Evolutionary conservation across 2,797 vertebrate genomes (phyloP).

Genomic region (Chelmon rostratus): DNA sequence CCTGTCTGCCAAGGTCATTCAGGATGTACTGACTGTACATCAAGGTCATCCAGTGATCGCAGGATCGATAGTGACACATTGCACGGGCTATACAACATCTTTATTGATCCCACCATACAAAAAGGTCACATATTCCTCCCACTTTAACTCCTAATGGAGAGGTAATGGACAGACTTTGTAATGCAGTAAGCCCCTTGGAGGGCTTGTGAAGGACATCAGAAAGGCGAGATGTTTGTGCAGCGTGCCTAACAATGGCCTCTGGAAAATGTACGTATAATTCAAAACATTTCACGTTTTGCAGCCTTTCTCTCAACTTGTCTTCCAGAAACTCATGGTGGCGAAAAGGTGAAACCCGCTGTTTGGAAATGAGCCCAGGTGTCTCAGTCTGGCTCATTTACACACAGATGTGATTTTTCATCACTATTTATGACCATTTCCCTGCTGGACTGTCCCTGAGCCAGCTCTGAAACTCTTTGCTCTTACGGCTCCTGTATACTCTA

Average conservation of each 20-base stretch:
- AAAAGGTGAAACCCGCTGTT: conserved; percentile 33
- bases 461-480: conserved; percentile 16
- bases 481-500: not conserved
- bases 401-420: conserved; percentile 50
- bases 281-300: conserved; percentile 7
- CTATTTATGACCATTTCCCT: conserved; percentile 46
- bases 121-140: conserved; percentile 25
- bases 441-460: conserved; percentile 36
- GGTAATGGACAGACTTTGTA: conserved; percentile 41
- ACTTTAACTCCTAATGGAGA: conserved; percentile 38
- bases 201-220: conserved; percentile 33
- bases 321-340: not conserved
- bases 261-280: not conserved
- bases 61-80: conserved; percentile 51
- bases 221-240: conserved; percentile 11
- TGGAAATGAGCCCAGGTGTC: conserved; percentile 44
- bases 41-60: conserved; percentile 44
- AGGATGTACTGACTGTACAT: conserved; percentile 1
- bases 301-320: conserved; percentile 10
- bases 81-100: conserved; percentile 35
- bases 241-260: not conserved
- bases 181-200: conserved; percentile 16
- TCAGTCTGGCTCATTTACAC: conserved; percentile 49
- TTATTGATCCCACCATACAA: conserved; percentile 47
- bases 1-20: conserved; percentile 30